Base-by-base conservation (phyloP, 64 coral and sea anemone species). In the Acropora yongei region DNA sequence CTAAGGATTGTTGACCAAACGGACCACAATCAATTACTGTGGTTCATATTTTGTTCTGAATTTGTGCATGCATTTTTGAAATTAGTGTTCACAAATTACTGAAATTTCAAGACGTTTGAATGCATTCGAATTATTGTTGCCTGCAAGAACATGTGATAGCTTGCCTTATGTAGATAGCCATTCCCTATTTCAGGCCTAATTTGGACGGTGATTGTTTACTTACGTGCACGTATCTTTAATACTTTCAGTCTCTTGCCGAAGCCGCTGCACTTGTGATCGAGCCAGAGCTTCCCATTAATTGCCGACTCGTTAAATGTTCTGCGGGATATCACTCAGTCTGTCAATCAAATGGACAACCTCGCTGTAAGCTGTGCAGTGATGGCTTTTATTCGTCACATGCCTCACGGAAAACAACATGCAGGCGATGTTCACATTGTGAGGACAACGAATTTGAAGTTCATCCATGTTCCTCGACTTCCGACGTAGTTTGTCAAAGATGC, bases 401-500 rank as follows among this genome's bases (percentile, higher is more conserved):
- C 6, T 85, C 82, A 2, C 82, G 66, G 0, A 67, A 43, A n/a
- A 30, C 0, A 49, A 5, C 44, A 30, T 85, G 82, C 65, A 6
- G n/a, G 45, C 82, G 17, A 7, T 85, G 82, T 65, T 69, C 63
- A 8, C 17, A 17, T 12, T 85, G 82, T 11, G 1, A 12, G 10
- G 42, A 47, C 17, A 49, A 72, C 45, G 82, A 85, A 71, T 85
- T 49, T 71, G 63, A 85, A 49, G 17, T 39, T 1, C 44, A 3
- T 4, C 45, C 65, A 5, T 85, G 82, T 19, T 49, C 65, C 0
- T 8, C 14, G 12, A 85, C 44, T 4, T 85, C 82, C n/a, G 65
- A 85, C 49, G 82, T 72, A 3, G 61, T 72, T 11, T 85, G 82
- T 8, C 68, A 72, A 19, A 46, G 48, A 85, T 85, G 82, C 44